Conservation (phyloP, 1,140 invertebrate genomes). For the Ericerus pela region DNA sequence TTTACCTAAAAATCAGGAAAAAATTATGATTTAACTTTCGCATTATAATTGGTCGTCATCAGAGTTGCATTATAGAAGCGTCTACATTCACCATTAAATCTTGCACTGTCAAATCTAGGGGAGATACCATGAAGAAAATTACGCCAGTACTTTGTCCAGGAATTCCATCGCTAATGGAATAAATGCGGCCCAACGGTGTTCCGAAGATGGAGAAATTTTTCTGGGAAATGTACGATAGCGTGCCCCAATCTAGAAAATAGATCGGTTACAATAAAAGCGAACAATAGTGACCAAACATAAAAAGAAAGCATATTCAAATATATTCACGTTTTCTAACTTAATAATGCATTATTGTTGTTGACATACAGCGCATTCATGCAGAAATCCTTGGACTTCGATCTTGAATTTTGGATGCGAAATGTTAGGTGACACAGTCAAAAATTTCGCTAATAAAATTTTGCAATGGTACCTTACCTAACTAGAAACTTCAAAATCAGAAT, state of each 20-base stretch:
- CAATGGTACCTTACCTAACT: too few species aligned
- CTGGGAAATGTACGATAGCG: slow-evolving; percentile 15
- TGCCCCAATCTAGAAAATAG: slow-evolving; percentile 18
- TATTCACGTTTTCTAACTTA: neutral
- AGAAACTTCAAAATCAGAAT: too few species aligned
- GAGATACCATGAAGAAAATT: slow-evolving; percentile 61
- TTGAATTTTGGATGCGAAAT: neutral
- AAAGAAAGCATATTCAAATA: neutral
- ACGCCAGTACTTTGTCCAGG: slow-evolving; percentile 49
- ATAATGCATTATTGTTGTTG: neutral
- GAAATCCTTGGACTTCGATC: neutral
- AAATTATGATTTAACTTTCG: neutral
- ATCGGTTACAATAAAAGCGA: neutral
- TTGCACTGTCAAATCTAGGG: slow-evolving; percentile 53
- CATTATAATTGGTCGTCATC: neutral
- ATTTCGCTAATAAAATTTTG: neutral
- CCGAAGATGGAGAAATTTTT: slow-evolving; percentile 35
- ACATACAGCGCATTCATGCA: neutral
- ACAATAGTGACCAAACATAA: neutral
- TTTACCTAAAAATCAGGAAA: slow-evolving; percentile 7
- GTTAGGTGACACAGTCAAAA: neutral
- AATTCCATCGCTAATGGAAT: slow-evolving; percentile 56
- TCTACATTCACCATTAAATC: slow-evolving; percentile 44
- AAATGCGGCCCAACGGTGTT: slow-evolving; percentile 58
- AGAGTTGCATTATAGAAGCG: neutral